A percentile compares a stretch with the other conserved stretches of the same genome.
These are phyloP conservation scores for Zalophus californianus DNA, from an alignment of 2,797 vertebrate genomes.

Conservation along the genomic window DNA sequence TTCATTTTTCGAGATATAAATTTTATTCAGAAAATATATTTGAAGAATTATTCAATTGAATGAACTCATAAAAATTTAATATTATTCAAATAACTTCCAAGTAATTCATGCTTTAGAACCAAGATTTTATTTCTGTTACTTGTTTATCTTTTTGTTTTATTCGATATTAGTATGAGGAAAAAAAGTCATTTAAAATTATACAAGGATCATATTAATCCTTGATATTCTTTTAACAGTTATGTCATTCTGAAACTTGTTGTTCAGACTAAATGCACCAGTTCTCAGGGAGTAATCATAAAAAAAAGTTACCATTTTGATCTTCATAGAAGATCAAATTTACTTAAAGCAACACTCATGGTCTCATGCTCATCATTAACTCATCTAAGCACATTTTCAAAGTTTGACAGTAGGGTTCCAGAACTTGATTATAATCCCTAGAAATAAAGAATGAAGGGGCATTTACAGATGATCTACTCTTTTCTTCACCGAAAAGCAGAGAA, in stretches of 20 bases:
- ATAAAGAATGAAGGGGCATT: neutral
- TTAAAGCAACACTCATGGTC: neutral
- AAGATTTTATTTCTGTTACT: neutral
- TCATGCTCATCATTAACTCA: neutral
- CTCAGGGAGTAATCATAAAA: neutral
- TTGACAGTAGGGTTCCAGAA: neutral
- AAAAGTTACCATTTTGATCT: neutral
- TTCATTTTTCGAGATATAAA: neutral
- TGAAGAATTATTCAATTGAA: neutral
- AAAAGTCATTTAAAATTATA: neutral
- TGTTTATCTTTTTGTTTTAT: neutral
- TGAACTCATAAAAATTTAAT: neutral
- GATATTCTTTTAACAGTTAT: neutral
- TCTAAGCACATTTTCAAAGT: neutral
- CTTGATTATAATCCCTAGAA: constrained; percentile 31
- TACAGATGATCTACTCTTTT: neutral
- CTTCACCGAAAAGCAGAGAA: neutral
- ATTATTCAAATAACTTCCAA: neutral
- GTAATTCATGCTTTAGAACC: neutral
- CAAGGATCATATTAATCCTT: neutral
- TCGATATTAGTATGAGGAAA: neutral
- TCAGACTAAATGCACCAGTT: neutral
- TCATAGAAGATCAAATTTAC: neutral
- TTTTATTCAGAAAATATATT: neutral
- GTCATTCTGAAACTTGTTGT: neutral